These are phyloP conservation scores for Strix uralensis DNA, from an alignment of 2,113 vertebrate genomes.

Conservation along the genomic window DNA sequence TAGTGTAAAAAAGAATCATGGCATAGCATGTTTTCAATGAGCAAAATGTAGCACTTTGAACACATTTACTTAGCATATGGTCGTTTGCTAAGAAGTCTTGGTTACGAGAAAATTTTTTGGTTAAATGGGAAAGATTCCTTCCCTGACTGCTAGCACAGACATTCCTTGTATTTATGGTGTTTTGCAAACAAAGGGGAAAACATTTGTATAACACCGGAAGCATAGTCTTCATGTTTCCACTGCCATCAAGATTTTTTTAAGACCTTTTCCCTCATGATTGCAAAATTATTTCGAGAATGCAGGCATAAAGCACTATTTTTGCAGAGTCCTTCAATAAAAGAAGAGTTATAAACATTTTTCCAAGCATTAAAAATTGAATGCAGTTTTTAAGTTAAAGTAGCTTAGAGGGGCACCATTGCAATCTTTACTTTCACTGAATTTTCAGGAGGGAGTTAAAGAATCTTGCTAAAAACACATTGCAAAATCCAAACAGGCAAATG, in stretches of 20 bases:
- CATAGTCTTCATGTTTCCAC: conserved; percentile 30
- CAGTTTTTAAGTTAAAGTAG: background rate
- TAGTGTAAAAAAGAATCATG: conserved; percentile 36
- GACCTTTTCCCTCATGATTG: background rate
- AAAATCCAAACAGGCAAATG: background rate
- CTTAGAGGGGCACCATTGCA: background rate
- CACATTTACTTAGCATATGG: conserved; percentile 65
- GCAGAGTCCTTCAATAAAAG: background rate
- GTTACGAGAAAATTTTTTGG: conserved; percentile 49
- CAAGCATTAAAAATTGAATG: background rate
- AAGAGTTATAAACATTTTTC: background rate
- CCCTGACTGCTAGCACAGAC: conserved; percentile 45
- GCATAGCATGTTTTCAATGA: conserved; percentile 40
- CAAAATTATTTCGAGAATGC: conserved; percentile 36
- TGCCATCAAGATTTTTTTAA: conserved; percentile 30
- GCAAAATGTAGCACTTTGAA: conserved; percentile 61
- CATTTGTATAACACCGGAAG: conserved; percentile 57
- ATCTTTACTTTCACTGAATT: background rate
- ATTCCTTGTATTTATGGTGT: conserved; percentile 60
- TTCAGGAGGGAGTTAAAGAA: background rate
- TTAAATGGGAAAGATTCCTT: conserved; percentile 60
- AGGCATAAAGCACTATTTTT: background rate
- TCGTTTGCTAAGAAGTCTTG: conserved; percentile 45
- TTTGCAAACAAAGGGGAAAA: conserved; percentile 62
- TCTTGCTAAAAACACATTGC: background rate